Evolutionary conservation across 2,888 invertebrate species (phyloP), one percentile per base, ranked within the genome.

Genomic region (Synergus laeviventris): DNA sequence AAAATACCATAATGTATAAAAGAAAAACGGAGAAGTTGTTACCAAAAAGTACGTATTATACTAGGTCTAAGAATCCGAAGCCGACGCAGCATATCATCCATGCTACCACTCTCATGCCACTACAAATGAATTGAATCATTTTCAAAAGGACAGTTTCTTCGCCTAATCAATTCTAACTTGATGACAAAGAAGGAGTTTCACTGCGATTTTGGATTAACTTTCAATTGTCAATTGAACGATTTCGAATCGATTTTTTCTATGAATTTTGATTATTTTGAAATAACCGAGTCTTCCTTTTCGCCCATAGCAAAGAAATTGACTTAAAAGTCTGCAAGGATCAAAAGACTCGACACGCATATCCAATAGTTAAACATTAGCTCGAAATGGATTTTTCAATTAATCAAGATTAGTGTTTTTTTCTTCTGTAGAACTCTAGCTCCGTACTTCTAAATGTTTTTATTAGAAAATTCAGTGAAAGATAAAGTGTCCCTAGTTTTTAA

Each of bases 1-100:
- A 78, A 42, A 74, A 76, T 75, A 77, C 77, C 78, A 81, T 78
- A 79, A 74, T 75, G 39, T 75, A 64, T 78, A 66, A 74, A 77
- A 66, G 61, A 74, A 77, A 66, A 39, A 12, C 18, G 24, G 18
- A 80, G 79, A 77, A 78, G 76, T 81, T 77, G 56, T 76, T 77
- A 78, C 79, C 79, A 76, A 81, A 81, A 59, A 75, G 74, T 79
- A 75, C 75, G 64, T 78, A 70, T 70, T 70, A 70, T 70, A 54
- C 70, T 70, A 70, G 31, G 45, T n/a, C 24, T 70, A 70, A 70
- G 70, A 70, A 49, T 70, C 18, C 5, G 49, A 70, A 31, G 16
- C 24, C 24, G 70, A 36, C 42, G 18, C 70, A 49, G n/a, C 70
- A 70, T 70, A 54, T 70, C 70, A 54, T 54, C 24, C 70, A 70